Percentiles rank a stretch among this genome's conserved stretches.
phyloP scores from a whole-genome alignment of 2,113 vertebrate species.

The Pomatostomus ruficeps region DNA sequence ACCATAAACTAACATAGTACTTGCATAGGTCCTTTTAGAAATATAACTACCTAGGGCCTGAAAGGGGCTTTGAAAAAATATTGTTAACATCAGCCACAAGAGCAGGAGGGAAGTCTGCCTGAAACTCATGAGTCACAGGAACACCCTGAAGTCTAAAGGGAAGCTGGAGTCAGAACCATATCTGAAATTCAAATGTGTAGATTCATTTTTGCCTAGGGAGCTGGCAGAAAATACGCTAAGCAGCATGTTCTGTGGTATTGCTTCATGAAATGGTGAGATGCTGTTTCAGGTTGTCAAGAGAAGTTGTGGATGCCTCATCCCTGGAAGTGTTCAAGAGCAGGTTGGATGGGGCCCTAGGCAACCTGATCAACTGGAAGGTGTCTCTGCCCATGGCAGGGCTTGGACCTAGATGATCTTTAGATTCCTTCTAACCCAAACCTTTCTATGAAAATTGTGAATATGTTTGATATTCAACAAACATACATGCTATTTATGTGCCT shows the following conservation, averaged over 20 bases:
- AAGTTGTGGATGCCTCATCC: neutral
- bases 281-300: neutral
- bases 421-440: neutral
- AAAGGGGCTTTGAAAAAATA: neutral
- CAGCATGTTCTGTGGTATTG: neutral
- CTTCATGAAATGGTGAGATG: neutral
- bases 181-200: neutral
- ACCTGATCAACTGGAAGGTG: neutral
- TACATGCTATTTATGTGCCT: neutral
- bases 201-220: neutral
- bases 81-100: neutral
- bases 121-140: neutral
- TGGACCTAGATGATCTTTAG: neutral
- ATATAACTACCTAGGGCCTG: neutral
- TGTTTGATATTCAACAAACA: neutral
- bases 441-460: neutral
- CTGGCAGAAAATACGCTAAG: neutral
- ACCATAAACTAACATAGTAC: neutral
- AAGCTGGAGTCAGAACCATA: neutral
- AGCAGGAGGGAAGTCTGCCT: neutral
- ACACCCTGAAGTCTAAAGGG: neutral
- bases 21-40: neutral
- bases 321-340: neutral
- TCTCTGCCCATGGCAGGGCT: neutral
- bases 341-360: neutral